Percentiles rank a stretch among this genome's conserved stretches.
phyloP scores from a whole-genome alignment of 2,888 invertebrate species.

The Lycocerus yunnanus region DNA sequence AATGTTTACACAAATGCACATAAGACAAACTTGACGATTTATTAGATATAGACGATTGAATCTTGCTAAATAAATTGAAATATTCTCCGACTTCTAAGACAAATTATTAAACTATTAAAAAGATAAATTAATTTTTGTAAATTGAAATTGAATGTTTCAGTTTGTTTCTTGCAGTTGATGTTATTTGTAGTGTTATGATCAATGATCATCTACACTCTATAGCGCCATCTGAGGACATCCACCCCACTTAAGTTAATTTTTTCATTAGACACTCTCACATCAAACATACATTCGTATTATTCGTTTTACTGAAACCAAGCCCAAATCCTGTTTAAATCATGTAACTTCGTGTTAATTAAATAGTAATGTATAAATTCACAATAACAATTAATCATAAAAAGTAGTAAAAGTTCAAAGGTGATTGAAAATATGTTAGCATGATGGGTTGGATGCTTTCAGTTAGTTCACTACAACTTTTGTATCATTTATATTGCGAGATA shows the following conservation, averaged over 20 bases:
- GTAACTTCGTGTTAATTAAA: background rate
- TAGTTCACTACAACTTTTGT: slow-evolving; percentile 19
- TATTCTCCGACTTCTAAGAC: too few relatives aligned
- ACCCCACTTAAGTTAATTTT: background rate
- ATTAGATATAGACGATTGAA: too few relatives aligned
- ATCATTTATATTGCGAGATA: slow-evolving; percentile 21
- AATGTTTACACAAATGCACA: too few relatives aligned
- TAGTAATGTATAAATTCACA: background rate
- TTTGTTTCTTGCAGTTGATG: background rate
- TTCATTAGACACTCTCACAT: background rate
- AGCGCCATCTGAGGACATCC: background rate
- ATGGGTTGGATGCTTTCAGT: slow-evolving; percentile 15
- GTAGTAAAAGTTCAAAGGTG: slow-evolving; percentile 21
- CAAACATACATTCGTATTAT: background rate
- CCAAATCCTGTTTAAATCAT: background rate
- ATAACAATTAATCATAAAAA: slow-evolving; percentile 1
- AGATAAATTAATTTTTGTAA: too few relatives aligned
- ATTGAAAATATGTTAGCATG: slow-evolving; percentile 20
- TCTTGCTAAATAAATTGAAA: too few relatives aligned
- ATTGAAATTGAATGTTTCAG: too few relatives aligned
- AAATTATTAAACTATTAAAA: too few relatives aligned
- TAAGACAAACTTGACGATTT: too few relatives aligned
- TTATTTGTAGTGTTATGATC: background rate
- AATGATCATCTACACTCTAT: background rate
- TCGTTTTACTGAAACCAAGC: background rate